A percentile compares a stretch with the other conserved stretches of the same genome.
phyloP scores from a whole-genome alignment of 2,113 vertebrate genomes.

The Corvus hawaiiensis region DNA sequence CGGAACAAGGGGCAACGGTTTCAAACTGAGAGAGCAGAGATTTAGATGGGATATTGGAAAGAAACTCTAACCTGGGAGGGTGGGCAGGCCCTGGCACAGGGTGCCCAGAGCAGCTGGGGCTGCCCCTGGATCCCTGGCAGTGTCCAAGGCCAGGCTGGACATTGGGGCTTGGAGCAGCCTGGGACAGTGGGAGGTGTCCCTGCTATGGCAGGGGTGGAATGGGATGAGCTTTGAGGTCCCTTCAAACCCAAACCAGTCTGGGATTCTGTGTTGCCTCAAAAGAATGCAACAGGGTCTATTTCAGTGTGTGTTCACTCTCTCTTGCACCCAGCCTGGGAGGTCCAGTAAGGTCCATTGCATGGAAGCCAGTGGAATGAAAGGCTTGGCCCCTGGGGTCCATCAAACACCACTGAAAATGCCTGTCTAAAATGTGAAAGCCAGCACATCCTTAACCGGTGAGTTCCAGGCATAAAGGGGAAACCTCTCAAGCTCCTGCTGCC shows the following conservation, averaged over 20 bases:
- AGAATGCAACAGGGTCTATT: background rate
- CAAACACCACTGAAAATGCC: background rate
- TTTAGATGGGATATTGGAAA: background rate
- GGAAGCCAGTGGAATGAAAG: background rate
- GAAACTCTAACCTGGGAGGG: background rate
- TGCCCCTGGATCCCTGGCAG: background rate
- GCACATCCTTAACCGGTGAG: background rate
- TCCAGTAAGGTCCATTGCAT: background rate
- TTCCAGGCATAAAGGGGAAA: background rate
- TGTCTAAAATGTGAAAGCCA: background rate
- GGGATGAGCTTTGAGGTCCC: fast-evolving
- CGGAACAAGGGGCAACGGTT: background rate
- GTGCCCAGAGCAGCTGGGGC: background rate
- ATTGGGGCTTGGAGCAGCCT: background rate
- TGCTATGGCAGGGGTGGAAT: background rate
- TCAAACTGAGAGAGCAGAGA: background rate
- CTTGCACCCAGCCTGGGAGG: background rate
- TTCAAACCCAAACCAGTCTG: fast-evolving
- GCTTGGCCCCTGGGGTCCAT: background rate
- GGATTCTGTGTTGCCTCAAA: background rate
- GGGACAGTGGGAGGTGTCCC: background rate
- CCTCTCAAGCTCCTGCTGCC: background rate
- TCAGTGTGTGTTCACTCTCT: fast-evolving
- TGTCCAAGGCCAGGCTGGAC: background rate
- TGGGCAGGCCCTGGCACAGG: background rate